phyloP scores from a whole-genome alignment of 2,888 invertebrate species.

The Oligia strigilis region DNA sequence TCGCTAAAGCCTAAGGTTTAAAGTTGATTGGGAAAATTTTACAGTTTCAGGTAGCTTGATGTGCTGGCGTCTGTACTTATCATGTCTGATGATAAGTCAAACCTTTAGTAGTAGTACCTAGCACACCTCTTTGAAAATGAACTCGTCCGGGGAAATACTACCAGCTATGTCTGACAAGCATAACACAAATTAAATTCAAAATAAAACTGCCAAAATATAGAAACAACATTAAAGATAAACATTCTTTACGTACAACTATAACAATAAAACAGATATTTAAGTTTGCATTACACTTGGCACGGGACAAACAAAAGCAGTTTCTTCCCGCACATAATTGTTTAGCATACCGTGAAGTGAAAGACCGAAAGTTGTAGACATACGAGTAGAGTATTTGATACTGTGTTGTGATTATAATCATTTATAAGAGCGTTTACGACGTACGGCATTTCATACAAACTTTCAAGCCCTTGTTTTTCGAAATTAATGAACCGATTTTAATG shows the following conservation, averaged over 20 bases:
- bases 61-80: not conserved
- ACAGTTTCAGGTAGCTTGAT: too few species aligned
- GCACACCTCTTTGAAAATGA: not conserved
- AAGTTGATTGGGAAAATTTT: too few species aligned
- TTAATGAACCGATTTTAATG: too few species aligned
- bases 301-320: slow-evolving; percentile 38
- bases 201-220: slow-evolving; percentile 21
- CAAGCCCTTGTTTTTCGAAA: too few species aligned
- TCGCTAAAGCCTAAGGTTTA: too few species aligned
- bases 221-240: slow-evolving; percentile 13
- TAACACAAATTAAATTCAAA: not conserved
- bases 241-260: slow-evolving; percentile 18
- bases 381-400: not conserved
- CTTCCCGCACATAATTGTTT: slow-evolving; percentile 43
- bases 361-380: not conserved
- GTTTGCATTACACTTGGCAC: slow-evolving; percentile 40
- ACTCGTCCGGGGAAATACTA: not conserved
- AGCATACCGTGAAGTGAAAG: slow-evolving; percentile 33
- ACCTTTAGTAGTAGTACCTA: too few species aligned
- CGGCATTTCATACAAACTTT: too few species aligned
- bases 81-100: not conserved
- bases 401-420: not conserved
- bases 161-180: not conserved
- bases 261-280: slow-evolving; percentile 50
- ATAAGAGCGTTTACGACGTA: too few species aligned